Conservation (phyloP, 2,113 vertebrate genomes). For the Labeo rohita region DNA sequence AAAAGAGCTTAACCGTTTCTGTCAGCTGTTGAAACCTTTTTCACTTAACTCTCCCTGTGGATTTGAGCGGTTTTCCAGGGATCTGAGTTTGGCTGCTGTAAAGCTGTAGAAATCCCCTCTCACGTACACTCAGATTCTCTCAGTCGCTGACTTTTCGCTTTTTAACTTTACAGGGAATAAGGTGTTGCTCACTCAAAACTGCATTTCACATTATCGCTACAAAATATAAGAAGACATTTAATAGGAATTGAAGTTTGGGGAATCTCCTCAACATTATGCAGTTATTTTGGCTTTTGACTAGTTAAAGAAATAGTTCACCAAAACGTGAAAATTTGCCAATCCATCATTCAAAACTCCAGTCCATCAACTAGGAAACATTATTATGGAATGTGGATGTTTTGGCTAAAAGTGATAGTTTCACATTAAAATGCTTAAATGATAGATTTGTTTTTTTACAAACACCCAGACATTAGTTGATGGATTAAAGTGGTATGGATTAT, state of each 20-base stretch:
- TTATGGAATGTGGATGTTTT: no score
- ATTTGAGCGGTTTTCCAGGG: conserved; percentile 49
- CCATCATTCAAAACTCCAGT: background rate
- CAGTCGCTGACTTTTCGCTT: conserved; percentile 31
- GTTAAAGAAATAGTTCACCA: background rate
- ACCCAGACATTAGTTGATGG: no score
- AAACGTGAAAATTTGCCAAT: background rate
- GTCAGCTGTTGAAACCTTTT: conserved; percentile 46
- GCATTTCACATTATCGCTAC: background rate
- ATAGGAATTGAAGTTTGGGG: background rate
- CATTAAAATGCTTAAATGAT: no score
- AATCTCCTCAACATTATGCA: background rate
- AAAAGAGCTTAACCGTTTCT: conserved; percentile 39
- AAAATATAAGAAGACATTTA: background rate
- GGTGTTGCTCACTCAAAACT: conserved; percentile 29
- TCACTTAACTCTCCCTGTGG: conserved; percentile 39
- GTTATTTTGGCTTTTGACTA: background rate
- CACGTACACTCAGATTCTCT: conserved; percentile 38
- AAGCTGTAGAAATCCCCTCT: conserved; percentile 36
- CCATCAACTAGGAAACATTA: background rate
- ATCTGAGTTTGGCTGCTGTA: conserved; percentile 28
- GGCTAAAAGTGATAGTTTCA: no score
- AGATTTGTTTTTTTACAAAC: no score
- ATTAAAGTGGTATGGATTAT: no score
- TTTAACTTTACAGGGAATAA: conserved; percentile 26